Percentiles rank a stretch among this genome's conserved stretches.
phyloP scores from a whole-genome alignment of 2,113 vertebrate species.

The Pontoporia blainvillei region DNA sequence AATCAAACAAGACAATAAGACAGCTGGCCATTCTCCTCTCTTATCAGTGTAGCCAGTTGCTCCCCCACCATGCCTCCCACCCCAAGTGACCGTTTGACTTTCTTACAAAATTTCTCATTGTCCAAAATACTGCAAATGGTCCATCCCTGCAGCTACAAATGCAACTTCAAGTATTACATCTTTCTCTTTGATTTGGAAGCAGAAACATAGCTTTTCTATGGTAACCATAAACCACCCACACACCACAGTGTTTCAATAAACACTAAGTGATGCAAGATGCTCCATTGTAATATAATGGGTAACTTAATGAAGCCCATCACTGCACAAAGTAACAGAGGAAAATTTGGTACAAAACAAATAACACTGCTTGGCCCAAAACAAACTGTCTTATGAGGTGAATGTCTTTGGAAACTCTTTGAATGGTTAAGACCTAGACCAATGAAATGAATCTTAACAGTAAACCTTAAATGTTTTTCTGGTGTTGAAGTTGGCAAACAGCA shows the following conservation, averaged over 20 bases:
- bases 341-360: slow-evolving; percentile 76
- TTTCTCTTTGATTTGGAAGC: slow-evolving; percentile 75
- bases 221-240: slow-evolving; percentile 77
- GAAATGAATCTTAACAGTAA: slow-evolving; percentile 61
- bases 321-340: slow-evolving; percentile 77
- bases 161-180: slow-evolving; percentile 45
- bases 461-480: slow-evolving; percentile 21
- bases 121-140: neutral
- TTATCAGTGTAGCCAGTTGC: slow-evolving; percentile 4
- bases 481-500: slow-evolving; percentile 50
- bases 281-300: slow-evolving; percentile 74
- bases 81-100: neutral
- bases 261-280: slow-evolving; percentile 79
- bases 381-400: slow-evolving; percentile 44
- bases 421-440: slow-evolving; percentile 64
- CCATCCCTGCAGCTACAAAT: slow-evolving; percentile 43
- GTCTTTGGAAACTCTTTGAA: slow-evolving; percentile 49
- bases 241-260: slow-evolving; percentile 79
- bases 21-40: neutral
- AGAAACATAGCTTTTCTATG: slow-evolving; percentile 73
- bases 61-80: slow-evolving; percentile 18
- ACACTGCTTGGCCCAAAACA: slow-evolving; percentile 61
- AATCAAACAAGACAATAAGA: neutral
- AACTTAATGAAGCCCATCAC: slow-evolving; percentile 78
- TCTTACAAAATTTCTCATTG: slow-evolving; percentile 40